Percentiles rank a stretch among this genome's conserved stretches.
phyloP scores from a whole-genome alignment of 1,140 invertebrate species.

The Pogonus chalceus region DNA sequence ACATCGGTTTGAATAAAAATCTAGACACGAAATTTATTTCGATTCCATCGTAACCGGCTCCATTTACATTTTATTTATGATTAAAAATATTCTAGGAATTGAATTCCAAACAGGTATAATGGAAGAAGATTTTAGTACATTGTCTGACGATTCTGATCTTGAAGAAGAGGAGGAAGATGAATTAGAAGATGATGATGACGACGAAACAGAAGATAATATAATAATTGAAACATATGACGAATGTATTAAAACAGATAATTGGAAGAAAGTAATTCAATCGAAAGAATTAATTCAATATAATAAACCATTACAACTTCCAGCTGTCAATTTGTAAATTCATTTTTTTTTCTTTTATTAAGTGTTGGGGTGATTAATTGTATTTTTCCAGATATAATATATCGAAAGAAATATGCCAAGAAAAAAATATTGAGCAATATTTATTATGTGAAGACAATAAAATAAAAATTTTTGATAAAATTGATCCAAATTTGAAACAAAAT shows the following conservation, averaged over 20 bases:
- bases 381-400: neutral
- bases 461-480: neutral
- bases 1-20: too few species aligned
- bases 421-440: neutral
- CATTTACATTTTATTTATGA: too few species aligned
- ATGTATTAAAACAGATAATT: neutral
- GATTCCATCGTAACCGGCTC: too few species aligned
- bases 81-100: too few species aligned
- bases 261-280: neutral
- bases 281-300: neutral
- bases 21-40: too few species aligned
- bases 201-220: neutral
- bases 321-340: neutral
- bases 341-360: too few species aligned
- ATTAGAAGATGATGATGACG: neutral
- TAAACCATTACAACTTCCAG: neutral
- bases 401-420: neutral
- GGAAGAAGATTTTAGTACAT: constrained; percentile 1
- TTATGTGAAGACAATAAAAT: neutral
- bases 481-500: neutral
- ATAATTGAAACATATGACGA: neutral
- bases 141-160: neutral
- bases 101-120: too few species aligned
- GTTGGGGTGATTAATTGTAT: too few species aligned
- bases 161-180: neutral